Evolutionary conservation across 2,888 invertebrate genomes (phyloP).

Genomic region (Caradrina kadenii): DNA sequence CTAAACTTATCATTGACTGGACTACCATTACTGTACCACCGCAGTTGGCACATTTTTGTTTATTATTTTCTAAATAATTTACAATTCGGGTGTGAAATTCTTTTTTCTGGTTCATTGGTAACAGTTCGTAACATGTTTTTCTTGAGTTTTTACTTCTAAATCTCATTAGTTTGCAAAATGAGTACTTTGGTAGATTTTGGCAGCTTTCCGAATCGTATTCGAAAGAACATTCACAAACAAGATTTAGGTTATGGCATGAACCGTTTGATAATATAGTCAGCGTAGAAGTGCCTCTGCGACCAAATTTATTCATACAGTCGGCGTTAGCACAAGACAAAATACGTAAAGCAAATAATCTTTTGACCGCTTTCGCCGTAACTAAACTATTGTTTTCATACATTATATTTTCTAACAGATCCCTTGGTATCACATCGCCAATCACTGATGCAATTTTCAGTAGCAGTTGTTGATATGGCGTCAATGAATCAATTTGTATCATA

Average conservation of each 20-base stretch:
- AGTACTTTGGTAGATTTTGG: conserved; percentile 86
- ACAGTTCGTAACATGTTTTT: conserved; percentile 88
- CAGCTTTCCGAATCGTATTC: conserved; percentile 77
- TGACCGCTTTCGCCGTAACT: conserved; percentile 88
- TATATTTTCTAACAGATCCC: conserved; percentile 88
- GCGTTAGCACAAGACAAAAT: conserved; percentile 89
- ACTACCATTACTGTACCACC: conserved; percentile 82
- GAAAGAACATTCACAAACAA: conserved; percentile 82
- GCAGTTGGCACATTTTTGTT: conserved; percentile 88
- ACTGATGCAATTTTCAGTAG: conserved; percentile 91
- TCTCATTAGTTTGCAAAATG: conserved; percentile 90
- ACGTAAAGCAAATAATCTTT: conserved; percentile 88
- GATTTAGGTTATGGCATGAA: conserved; percentile 58
- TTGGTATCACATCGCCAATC: conserved; percentile 89
- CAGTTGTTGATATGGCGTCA: conserved; percentile 91
- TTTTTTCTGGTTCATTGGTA: conserved; percentile 89
- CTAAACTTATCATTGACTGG: conserved; percentile 72
- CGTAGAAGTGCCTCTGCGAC: conserved; percentile 63
- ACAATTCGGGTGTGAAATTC: conserved; percentile 89
- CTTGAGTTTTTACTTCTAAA: conserved; percentile 89
- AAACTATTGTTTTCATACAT: conserved; percentile 88
- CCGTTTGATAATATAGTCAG: conserved; percentile 54
- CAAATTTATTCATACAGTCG: conserved; percentile 64
- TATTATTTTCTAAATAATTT: conserved; percentile 86
- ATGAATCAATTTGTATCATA: conserved; percentile 90